Evolutionary conservation across 1,140 invertebrate genomes (phyloP), one percentile per base, ranked within the genome.

Genomic region (Paralvinella palmiformis): DNA sequence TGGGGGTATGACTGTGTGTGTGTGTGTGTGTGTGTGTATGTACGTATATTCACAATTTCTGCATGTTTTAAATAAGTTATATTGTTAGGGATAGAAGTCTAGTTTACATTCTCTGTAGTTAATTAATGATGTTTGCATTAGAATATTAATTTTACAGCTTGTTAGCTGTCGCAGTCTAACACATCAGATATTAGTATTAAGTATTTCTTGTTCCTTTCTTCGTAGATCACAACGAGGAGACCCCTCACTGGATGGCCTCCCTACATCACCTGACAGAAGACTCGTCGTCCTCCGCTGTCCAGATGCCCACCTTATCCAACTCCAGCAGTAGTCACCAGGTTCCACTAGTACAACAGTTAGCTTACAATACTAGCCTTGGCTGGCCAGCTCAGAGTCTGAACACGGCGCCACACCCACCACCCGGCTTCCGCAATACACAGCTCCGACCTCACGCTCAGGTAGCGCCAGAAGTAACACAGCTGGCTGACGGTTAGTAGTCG

Each of bases 191-290:
- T 52, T 69, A 53, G 5, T 60, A 10, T 41, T 10, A n/a, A 41
- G 10, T n/a, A 10, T 41, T 10, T n/a, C n/a, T 10, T 41, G 37
- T 41, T 41, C 10, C n/a, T n/a, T 41, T 10, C 37, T n/a, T 10
- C 10, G 10, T 10, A n/a, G n/a, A 41, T 41, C 37, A 10, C 37
- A 10, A 41, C 37, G 76, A 81, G 36, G 76, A 74, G 69, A 72
- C 80, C 48, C 82, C 81, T 50, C 80, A 84, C 65, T 84, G 83
- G 83, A 74, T 84, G 69, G 81, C 81, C 62, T 80, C 81, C 55
- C 73, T 84, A 60, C 81, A 83, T 59, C 81, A 82, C 64, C 70
- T 83, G 31, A 80, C 82, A 72, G 79, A 83, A 66, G 71, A 73
- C 32, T 75, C 77, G 52, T 65, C 71, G 59, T n/a, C n/a, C n/a